A percentile compares a stretch with the other conserved stretches of the same genome.
Conservation (phyloP, 2,888 invertebrate species). For the Hedya salicella region DNA sequence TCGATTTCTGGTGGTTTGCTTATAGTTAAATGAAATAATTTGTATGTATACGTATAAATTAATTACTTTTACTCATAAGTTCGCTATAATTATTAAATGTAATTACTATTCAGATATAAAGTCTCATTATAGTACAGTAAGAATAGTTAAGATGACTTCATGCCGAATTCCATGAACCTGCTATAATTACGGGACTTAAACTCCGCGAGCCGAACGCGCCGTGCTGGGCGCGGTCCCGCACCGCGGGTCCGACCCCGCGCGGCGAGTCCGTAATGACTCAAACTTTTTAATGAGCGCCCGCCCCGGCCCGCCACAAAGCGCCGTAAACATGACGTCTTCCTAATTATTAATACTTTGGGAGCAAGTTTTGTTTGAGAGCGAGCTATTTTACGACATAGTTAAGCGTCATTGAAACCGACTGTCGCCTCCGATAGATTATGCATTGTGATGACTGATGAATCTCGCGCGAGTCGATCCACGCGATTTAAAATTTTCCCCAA, state of each 20-base stretch:
- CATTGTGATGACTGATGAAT: background rate
- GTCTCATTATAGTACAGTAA: no score
- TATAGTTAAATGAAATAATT: no score
- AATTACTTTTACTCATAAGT: no score
- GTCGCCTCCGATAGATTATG: background rate
- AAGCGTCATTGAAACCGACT: conserved; percentile 8
- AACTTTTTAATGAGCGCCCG: conserved; percentile 18
- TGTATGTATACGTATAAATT: no score
- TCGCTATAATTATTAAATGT: no score
- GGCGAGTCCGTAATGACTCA: background rate
- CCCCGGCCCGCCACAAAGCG: background rate
- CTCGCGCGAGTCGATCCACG: no score
- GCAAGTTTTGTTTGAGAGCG: background rate
- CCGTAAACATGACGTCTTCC: background rate
- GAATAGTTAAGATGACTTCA: background rate
- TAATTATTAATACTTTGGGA: conserved; percentile 16
- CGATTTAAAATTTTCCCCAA: no score
- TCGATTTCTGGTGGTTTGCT: no score
- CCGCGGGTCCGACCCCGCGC: background rate
- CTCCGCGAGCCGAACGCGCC: conserved; percentile 1
- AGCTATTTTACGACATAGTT: conserved; percentile 8
- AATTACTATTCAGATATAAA: no score
- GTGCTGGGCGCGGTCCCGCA: no score
- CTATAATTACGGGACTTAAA: background rate
- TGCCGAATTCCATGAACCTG: background rate